A percentile compares a stretch with the other conserved stretches of the same genome.
phyloP scores from a whole-genome alignment of 2,888 invertebrate species.

The Archips xylosteana region DNA sequence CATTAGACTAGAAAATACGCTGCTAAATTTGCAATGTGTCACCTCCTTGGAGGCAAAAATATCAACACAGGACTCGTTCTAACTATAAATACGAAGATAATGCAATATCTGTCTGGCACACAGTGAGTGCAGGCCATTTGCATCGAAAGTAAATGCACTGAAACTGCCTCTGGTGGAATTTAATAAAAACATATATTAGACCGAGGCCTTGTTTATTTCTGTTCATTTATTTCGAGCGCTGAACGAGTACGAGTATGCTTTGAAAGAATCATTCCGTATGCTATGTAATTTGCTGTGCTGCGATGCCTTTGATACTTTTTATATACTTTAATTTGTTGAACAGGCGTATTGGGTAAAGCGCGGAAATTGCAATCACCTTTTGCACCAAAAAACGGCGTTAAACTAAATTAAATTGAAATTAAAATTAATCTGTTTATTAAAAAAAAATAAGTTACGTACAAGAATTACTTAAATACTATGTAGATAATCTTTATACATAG shows the following conservation, averaged over 20 bases:
- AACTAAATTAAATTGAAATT: too few species aligned
- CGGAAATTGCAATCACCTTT: too few species aligned
- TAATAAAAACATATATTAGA: slow-evolving; percentile 81
- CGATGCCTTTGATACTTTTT: too few species aligned
- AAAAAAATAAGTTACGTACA: too few species aligned
- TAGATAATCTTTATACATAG: too few species aligned
- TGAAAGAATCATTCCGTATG: slow-evolving; percentile 8
- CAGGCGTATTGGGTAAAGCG: too few species aligned
- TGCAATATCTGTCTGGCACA: slow-evolving; percentile 77
- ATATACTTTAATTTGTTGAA: too few species aligned
- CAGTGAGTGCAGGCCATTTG: slow-evolving; percentile 75
- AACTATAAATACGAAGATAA: slow-evolving; percentile 72
- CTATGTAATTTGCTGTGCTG: background rate
- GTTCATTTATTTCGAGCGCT: slow-evolving; percentile 48
- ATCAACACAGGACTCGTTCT: slow-evolving; percentile 64
- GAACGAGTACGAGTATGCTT: slow-evolving; percentile 12
- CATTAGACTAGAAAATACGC: background rate
- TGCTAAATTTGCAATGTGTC: background rate
- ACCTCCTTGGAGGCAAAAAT: slow-evolving; percentile 39
- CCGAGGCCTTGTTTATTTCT: slow-evolving; percentile 65
- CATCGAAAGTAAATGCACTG: slow-evolving; percentile 74
- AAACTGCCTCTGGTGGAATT: slow-evolving; percentile 79
- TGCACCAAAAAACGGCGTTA: too few species aligned
- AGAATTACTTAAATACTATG: too few species aligned
- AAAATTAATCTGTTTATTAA: too few species aligned